Evolutionary conservation across 92 coral and sea anemone genomes (phyloP).

Genomic region (Palythoa caribaeorum): DNA sequence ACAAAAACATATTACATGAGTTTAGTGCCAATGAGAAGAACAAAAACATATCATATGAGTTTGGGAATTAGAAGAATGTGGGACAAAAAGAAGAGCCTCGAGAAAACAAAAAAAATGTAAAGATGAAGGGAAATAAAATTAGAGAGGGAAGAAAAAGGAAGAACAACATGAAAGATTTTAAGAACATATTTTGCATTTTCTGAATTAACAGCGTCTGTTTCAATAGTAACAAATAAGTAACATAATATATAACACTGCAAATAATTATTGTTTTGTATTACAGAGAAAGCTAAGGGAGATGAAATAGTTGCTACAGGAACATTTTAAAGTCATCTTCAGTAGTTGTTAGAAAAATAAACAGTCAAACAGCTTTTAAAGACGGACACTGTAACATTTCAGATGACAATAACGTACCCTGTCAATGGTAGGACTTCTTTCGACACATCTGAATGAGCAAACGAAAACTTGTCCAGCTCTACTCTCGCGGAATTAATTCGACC

Average conservation of each 20-base stretch:
- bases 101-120: not conserved
- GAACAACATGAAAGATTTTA: not conserved
- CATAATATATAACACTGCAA: too few species aligned
- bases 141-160: not conserved
- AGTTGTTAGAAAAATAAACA: not conserved
- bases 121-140: not conserved
- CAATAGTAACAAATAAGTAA: not conserved
- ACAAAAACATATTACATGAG: not conserved
- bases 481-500: slow-evolving; percentile 94
- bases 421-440: not conserved
- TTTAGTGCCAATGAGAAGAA: not conserved
- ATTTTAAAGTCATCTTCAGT: too few species aligned
- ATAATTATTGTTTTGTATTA: not conserved
- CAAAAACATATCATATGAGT: not conserved
- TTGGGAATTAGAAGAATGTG: not conserved
- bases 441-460: slow-evolving; percentile 10
- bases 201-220: not conserved
- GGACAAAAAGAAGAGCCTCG: not conserved
- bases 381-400: not conserved
- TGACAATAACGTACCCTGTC: slow-evolving; percentile 1
- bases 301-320: too few species aligned
- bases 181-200: not conserved
- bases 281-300: not conserved
- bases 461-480: slow-evolving; percentile 76
- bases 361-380: not conserved